Evolutionary conservation across 2,888 invertebrate genomes (phyloP).

Genomic region (Drosophila fulvimacula): DNA sequence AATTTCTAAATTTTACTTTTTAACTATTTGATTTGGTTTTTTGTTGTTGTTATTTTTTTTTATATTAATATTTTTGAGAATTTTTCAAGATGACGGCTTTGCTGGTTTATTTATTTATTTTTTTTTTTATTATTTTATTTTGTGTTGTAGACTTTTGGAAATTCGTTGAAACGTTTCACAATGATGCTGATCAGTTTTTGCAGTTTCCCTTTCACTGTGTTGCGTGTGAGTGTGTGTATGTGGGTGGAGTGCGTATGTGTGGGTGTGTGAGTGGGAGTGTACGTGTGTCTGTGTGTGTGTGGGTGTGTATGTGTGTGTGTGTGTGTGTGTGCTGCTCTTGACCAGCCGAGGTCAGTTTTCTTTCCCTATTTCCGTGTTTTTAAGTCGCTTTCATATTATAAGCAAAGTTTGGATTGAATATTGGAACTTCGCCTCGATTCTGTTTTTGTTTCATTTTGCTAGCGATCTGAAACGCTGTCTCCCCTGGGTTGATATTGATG

Average conservation of each 20-base stretch:
- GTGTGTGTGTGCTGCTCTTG: conserved; percentile 44
- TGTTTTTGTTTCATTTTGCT: conserved; percentile 63
- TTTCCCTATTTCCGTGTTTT: conserved; percentile 15
- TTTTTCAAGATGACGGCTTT: conserved; percentile 27
- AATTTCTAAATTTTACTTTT: conserved; percentile 71
- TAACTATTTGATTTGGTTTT: conserved; percentile 22
- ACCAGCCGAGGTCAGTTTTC: conserved; percentile 39
- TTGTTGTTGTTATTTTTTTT: conserved; percentile 19
- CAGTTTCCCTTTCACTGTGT: conserved; percentile 31
- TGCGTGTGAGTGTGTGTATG: conserved; percentile 21
- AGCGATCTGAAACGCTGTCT: conserved; percentile 53
- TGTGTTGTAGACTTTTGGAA: conserved; percentile 54
- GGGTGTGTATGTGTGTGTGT: conserved; percentile 19
- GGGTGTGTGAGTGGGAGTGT: conserved; percentile 16
- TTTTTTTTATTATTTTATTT: conserved; percentile 18
- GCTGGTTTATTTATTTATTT: conserved; percentile 22
- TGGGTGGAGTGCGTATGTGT: conserved; percentile 11
- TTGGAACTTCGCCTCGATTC: conserved; percentile 43
- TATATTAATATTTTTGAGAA: conserved; percentile 27
- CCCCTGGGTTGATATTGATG: conserved; percentile 23
- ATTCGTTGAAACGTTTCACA: conserved; percentile 72
- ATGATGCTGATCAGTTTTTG: conserved; percentile 47
- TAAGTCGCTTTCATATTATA: conserved; percentile 47
- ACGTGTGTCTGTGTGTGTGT: conserved; percentile 4
- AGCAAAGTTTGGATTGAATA: conserved; percentile 29